Base-by-base conservation (phyloP, 2,113 vertebrate genomes). In the Ictalurus punctatus region DNA sequence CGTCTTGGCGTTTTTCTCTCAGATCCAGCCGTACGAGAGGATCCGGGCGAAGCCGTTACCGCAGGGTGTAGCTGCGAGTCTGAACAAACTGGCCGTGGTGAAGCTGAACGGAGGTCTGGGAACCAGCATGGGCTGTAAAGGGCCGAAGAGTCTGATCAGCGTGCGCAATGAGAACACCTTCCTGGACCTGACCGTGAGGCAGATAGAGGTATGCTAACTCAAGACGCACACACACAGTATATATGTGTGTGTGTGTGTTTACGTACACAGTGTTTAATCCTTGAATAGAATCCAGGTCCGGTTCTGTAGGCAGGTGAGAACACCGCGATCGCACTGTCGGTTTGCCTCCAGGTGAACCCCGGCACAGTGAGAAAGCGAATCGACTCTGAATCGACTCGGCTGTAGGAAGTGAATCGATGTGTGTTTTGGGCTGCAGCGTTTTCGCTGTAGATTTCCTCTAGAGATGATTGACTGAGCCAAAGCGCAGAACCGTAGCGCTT, bases 61-160 rank as follows among this genome's bases (percentile, higher is more conserved):
- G 0, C 96, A 95, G 78, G 95, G 96, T 91, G 93, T 99, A 54
- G 83, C 97, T 0, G 95, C 96, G 63, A 95, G 96, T 89, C 92
- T 99, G 83, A 99, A 98, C 93, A 98, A 98, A 91, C 94, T 99
- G 30, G 98, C 96, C 2, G 98, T 99, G 52, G 96, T 99, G 83
- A 99, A 99, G 92, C 97, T 99, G 54, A 99, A 99, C 88, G 98
- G 98, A 0, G 98, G 98, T 27, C 91, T 99, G 95, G 98, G 98
- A 79, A 99, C 98, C 83, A 99, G 98, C 92, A 99, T 99, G 98
- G 98, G 98, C 83, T 99, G 98, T 84, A 99, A 97, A 89, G 98
- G 98, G 84, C 97, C 98, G 1, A 99, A 99, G 93, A 99, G 98
- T 86, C 96, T 99, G 44, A 99, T 99, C 10, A 98, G 98, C 16